Percentiles rank a stretch among this genome's conserved stretches.
phyloP scores from a whole-genome alignment of 1,140 invertebrate genomes.

The Drosophila aff. region DNA sequence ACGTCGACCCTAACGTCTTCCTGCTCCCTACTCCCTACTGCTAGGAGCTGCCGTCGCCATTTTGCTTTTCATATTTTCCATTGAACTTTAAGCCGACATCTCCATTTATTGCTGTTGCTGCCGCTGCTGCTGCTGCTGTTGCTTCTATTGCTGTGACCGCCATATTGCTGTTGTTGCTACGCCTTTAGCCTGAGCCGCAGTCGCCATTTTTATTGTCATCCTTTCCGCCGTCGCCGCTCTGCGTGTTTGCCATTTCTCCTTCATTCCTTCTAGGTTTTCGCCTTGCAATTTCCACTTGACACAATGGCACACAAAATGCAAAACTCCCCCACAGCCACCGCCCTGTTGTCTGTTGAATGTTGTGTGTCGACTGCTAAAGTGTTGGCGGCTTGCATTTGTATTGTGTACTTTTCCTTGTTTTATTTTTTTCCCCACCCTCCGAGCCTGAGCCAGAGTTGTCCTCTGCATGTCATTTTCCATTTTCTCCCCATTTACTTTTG shows the following conservation, averaged over 20 bases:
- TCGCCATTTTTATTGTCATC: conserved; percentile 79
- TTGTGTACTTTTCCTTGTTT: conserved; percentile 36
- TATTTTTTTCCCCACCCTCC: conserved; percentile 10
- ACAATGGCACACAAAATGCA: conserved; percentile 83
- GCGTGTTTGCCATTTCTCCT: conserved; percentile 73
- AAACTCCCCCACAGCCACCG: conserved; percentile 49
- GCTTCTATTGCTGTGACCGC: conserved; percentile 9
- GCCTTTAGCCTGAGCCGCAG: conserved; percentile 44
- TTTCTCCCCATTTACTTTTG: conserved; percentile 44
- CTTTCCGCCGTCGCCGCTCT: conserved; percentile 65
- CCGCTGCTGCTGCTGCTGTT: background rate
- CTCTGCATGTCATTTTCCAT: conserved; percentile 67
- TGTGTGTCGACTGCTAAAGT: conserved; percentile 55
- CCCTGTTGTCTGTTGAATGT: conserved; percentile 28
- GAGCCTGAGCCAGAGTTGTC: conserved; percentile 37
- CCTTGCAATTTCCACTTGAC: conserved; percentile 79
- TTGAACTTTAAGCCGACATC: conserved; percentile 74
- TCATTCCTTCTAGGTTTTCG: conserved; percentile 58
- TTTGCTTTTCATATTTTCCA: conserved; percentile 75
- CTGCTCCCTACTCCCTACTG: conserved; percentile 11
- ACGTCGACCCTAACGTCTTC: conserved; percentile 30
- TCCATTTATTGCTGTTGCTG: conserved; percentile 34
- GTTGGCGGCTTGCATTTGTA: conserved; percentile 60
- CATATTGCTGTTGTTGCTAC: conserved; percentile 37
- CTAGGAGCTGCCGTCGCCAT: conserved; percentile 66